Conservation (phyloP, 1,140 invertebrate species). For the Paramacrobiotus metropolitanus region DNA sequence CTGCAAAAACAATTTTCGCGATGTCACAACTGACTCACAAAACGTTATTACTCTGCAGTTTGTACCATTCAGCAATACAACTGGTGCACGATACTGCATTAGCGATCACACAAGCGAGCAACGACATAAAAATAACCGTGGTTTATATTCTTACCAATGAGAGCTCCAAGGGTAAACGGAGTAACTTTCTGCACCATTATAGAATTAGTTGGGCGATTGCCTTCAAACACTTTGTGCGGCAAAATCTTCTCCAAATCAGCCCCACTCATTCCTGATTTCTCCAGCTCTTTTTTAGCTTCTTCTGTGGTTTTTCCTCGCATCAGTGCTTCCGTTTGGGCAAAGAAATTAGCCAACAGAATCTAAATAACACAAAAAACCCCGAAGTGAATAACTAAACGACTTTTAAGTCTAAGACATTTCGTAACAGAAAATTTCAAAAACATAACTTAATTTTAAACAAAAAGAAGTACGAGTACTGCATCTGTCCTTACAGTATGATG, state of each 20-base stretch:
- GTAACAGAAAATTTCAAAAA: too few species aligned
- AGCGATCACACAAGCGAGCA: too few species aligned
- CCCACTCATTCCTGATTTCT: conserved; percentile 40
- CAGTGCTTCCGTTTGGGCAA: conserved; percentile 92
- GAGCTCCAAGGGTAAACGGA: conserved; percentile 72
- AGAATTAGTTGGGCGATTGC: conserved; percentile 90
- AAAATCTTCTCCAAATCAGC: conserved; percentile 44
- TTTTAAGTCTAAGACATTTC: too few species aligned
- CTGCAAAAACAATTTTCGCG: conserved; percentile 30
- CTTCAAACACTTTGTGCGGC: conserved; percentile 86
- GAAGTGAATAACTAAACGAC: too few species aligned
- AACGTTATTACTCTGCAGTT: too few species aligned
- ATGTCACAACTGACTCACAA: conserved; percentile 6
- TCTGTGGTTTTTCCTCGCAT: conserved; percentile 67
- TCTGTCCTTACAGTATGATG: conserved; percentile 41
- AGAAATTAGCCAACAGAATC: conserved; percentile 84
- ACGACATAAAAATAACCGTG: conserved; percentile 8
- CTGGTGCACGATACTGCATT: too few species aligned
- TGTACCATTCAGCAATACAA: too few species aligned
- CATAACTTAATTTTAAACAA: too few species aligned
- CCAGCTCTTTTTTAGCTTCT: conserved; percentile 47
- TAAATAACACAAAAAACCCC: conserved; percentile 30
- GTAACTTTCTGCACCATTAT: conserved; percentile 79
- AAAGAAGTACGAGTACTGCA: too few species aligned
- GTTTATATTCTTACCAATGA: conserved; percentile 53